These are phyloP conservation scores for Oreonectes daqikongensis DNA, from an alignment of 2,797 vertebrate species.

Conservation along the genomic window DNA sequence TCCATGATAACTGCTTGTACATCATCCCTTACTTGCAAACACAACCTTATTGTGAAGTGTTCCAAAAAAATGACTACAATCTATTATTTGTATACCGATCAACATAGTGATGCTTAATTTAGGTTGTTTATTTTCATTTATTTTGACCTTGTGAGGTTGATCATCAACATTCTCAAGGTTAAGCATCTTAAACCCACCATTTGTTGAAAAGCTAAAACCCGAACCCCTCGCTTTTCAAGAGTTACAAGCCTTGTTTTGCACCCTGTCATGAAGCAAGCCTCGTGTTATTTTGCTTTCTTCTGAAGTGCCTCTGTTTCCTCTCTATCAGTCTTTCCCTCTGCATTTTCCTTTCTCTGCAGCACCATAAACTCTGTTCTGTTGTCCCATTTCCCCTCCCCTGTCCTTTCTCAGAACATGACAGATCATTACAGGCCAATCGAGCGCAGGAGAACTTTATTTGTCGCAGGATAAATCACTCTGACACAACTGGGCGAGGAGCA, in stretches of 20 bases:
- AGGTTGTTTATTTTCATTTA: no score
- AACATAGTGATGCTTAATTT: no score
- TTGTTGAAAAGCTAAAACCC: neutral
- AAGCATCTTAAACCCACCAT: neutral
- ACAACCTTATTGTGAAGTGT: no score
- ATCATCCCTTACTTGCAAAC: no score
- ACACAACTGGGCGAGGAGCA: constrained; percentile 67
- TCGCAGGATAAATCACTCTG: constrained; percentile 73
- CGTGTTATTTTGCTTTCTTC: constrained; percentile 5
- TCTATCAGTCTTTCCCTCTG: constrained; percentile 9
- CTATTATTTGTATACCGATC: no score
- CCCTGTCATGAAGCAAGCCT: constrained; percentile 11
- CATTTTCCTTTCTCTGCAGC: constrained; percentile 30
- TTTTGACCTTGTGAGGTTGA: neutral
- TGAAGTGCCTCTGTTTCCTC: neutral
- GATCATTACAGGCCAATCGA: constrained; percentile 70
- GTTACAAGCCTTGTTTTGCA: constrained; percentile 39
- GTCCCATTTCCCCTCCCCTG: constrained; percentile 53
- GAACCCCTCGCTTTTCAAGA: neutral
- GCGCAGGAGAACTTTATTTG: constrained; percentile 66
- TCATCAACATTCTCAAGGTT: neutral
- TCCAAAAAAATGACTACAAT: no score
- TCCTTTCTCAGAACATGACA: constrained; percentile 59
- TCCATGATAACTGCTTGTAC: no score
- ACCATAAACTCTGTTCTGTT: constrained; percentile 53